Base-by-base conservation (phyloP, 2,113 vertebrate genomes). In the Myanophis thanlyinensis region DNA sequence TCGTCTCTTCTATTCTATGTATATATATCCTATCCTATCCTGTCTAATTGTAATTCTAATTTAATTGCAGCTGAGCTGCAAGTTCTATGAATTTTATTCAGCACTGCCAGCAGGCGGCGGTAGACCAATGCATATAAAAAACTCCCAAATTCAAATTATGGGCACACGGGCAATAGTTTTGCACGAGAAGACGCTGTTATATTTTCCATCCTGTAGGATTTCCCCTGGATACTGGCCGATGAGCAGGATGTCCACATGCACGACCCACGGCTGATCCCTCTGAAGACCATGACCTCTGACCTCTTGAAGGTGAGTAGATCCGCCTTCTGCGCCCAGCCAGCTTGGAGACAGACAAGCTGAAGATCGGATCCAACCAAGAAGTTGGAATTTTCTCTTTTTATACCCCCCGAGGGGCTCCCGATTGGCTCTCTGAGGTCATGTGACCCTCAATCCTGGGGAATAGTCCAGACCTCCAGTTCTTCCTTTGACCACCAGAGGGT, bases 251-350 rank as follows among this genome's bases (percentile, higher is more conserved):
- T 99, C 89, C 98, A 99, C 93, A 99, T 99, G 99, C 98, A 98
- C 0, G 99, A 99, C 87, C 98, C 99, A 0, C 97, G 98, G 92
- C 98, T 99, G 1, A 99, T 99, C 90, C 99, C 99, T 0, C 96
- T 99, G 46, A 99, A 99, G 97, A 99, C 99, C 0, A 99, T 99
- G 98, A 99, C 99, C 0, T 99, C 99, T 0, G 99, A 99, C 94
- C 98, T 99, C 62, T 95, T 99, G n/a, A 99, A 99, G 97, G 99
- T 99, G 93, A 98, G 44, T 44, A 80, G 35, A 9, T 20, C 18
- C 67, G 40, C 67, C 11, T 67, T n/a, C 59, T 67, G 59, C 4
- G 1, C 11, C 30, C 67, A 15, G 30, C n/a, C 62, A 35, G 13
- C n/a, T 73, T 73, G 30, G n/a, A 73, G 13, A 5, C n/a, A 4